These are phyloP conservation scores for Chalcosyrphus nemorum DNA, from an alignment of 2,888 invertebrate genomes.

Conservation along the genomic window DNA sequence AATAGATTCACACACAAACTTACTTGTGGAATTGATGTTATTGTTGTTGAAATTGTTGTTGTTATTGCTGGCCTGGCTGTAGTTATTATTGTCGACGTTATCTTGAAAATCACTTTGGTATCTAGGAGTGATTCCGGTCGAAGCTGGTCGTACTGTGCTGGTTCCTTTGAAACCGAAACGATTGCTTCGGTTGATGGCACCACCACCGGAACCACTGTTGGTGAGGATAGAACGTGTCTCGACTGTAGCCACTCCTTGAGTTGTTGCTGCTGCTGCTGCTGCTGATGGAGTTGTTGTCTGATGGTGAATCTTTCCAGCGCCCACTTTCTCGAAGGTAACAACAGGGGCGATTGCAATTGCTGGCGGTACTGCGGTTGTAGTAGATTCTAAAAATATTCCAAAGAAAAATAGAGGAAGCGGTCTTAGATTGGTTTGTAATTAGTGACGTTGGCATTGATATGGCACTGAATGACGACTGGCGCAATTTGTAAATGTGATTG, in stretches of 20 bases:
- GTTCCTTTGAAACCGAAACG: slow-evolving; percentile 90
- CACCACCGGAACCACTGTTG: slow-evolving; percentile 46
- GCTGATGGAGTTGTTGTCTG: slow-evolving; percentile 60
- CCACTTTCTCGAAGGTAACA: slow-evolving; percentile 79
- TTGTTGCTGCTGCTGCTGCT: slow-evolving; percentile 51
- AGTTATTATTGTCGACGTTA: slow-evolving; percentile 83
- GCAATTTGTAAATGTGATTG: slow-evolving; percentile 16
- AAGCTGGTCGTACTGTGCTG: slow-evolving; percentile 81
- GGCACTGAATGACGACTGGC: slow-evolving; percentile 1
- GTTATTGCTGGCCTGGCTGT: slow-evolving; percentile 76
- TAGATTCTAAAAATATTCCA: slow-evolving; percentile 59
- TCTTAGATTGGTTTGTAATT: slow-evolving; percentile 48
- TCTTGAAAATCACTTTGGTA: slow-evolving; percentile 86
- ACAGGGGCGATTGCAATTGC: slow-evolving; percentile 54
- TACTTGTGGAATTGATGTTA: slow-evolving; percentile 64
- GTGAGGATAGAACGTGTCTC: slow-evolving; percentile 76
- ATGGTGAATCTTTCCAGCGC: slow-evolving; percentile 75
- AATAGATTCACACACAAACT: slow-evolving; percentile 55
- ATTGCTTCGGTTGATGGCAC: slow-evolving; percentile 86
- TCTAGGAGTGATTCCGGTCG: slow-evolving; percentile 85
- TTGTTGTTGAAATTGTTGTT: slow-evolving; percentile 59
- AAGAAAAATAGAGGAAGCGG: slow-evolving; percentile 12
- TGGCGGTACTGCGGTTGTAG: slow-evolving; percentile 52
- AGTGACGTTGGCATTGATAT: slow-evolving; percentile 1
- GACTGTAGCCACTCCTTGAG: slow-evolving; percentile 73